Base-by-base conservation (phyloP, 1,140 invertebrate genomes). In the Trachymyrmex septentrionalis region DNA sequence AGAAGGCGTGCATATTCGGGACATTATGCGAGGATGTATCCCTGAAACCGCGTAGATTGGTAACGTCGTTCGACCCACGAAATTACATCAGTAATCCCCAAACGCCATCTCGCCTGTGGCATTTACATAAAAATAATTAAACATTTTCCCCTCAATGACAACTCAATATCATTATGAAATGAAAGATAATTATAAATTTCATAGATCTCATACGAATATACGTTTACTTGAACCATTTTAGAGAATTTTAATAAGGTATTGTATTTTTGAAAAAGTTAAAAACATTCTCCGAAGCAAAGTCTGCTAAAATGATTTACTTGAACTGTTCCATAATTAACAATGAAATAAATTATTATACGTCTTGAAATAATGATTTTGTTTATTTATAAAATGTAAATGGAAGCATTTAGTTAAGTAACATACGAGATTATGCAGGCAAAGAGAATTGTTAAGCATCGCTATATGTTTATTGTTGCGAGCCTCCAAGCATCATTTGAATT, bases 101-200 rank as follows among this genome's bases (percentile, higher is more conserved):
- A 53, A 30, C 72, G 38, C 19, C 50, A 59, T 67, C 50, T 67
- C 50, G 61, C 16, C 3, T n/a, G 57, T 61, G 73, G 59, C 82
- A 93, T 92, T 91, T 91, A 91, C 92, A 93, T 93, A 93, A 93
- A 93, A 92, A 93, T 93, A 93, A 93, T 93, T 93, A 93, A 93
- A 92, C 89, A 88, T 73, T 38, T 85, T 55, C 14, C 53, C 14
- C 63, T 55, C 16, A 27, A 67, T 9, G n/a, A 38, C 30, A 80
- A 12, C 34, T 48, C 57, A 12, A 34, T 80, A 63, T 9, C 38
- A 16, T 78, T 48, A 10, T 30, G 38, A 80, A 59, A 80, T 19
- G 30, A 69, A 38, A 38, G 30, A 69, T 30, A 55, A 69, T 69
- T 10, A 30, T 50, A 53, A 27, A 14, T 34, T 63, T 30, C 30